phyloP scores from a whole-genome alignment of 92 coral and sea anemone genomes.

The Phenganax marumi region DNA sequence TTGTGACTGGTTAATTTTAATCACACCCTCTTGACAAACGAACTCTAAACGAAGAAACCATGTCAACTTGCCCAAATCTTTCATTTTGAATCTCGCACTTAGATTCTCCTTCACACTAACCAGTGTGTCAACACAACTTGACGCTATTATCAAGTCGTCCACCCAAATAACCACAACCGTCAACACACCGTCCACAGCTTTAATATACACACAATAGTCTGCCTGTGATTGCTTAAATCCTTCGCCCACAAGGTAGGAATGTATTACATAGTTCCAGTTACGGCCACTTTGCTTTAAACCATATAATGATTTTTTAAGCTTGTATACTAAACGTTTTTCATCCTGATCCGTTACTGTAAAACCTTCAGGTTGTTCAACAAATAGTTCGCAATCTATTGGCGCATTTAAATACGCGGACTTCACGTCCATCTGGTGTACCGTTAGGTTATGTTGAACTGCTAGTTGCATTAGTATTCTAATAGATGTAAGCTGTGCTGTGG shows the following conservation, averaged over 20 bases:
- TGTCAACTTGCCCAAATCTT: conserved; percentile 57
- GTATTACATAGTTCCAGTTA: conserved; percentile 8
- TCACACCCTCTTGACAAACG: too few relatives aligned
- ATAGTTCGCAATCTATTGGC: conserved; percentile 55
- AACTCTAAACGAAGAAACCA: conserved; percentile 46
- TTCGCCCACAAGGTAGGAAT: neutral
- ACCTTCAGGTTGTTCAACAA: conserved; percentile 58
- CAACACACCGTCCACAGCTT: conserved; percentile 12
- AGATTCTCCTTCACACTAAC: conserved; percentile 42
- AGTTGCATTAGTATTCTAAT: conserved; percentile 46
- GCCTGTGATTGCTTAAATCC: conserved; percentile 42
- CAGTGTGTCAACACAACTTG: conserved; percentile 48
- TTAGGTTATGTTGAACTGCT: conserved; percentile 50
- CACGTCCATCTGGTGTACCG: conserved; percentile 54
- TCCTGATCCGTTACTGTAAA: conserved; percentile 2
- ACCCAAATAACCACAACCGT: conserved; percentile 46
- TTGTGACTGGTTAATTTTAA: conserved; percentile 43
- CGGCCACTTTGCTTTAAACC: conserved; percentile 31
- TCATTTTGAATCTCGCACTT: too few relatives aligned
- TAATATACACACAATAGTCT: conserved; percentile 56
- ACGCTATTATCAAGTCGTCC: conserved; percentile 50
- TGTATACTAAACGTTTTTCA: conserved; percentile 13
- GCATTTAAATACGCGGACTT: too few relatives aligned
- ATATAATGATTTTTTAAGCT: conserved; percentile 20
- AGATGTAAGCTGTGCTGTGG: conserved; percentile 49